Conservation (phyloP, 2,113 vertebrate species). For the Phalacrocorax pelagicus region DNA sequence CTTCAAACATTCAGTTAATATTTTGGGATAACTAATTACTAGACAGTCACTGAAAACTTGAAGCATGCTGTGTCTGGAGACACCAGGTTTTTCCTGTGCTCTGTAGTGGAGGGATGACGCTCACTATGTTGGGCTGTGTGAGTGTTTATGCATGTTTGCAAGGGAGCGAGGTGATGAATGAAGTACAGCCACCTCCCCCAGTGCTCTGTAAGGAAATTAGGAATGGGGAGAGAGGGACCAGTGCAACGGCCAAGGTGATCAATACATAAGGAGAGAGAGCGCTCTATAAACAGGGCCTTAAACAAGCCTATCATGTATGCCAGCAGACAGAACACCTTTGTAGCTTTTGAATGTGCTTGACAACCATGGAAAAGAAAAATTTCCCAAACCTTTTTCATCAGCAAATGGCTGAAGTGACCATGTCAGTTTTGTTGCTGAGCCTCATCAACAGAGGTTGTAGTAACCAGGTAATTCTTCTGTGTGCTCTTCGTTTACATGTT, state of each 20-base stretch:
- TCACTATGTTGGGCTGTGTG: accelerated
- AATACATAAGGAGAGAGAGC: not conserved
- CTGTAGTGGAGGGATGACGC: not conserved
- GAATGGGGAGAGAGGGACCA: not conserved
- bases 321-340: not conserved
- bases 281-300: not conserved
- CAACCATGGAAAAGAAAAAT: not conserved
- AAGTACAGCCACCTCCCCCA: not conserved
- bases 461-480: not conserved
- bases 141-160: not conserved
- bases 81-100: not conserved
- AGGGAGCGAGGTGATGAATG: not conserved
- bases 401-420: not conserved
- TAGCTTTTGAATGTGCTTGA: not conserved
- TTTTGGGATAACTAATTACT: not conserved
- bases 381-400: not conserved
- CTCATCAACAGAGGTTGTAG: accelerated
- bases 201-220: not conserved
- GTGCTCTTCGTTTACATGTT: not conserved
- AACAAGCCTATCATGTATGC: not conserved
- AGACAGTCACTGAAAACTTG: not conserved
- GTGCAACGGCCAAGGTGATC: not conserved
- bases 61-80: not conserved
- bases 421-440: not conserved
- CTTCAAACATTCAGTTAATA: not conserved